These are phyloP conservation scores for Oophaga sylvatica DNA, from an alignment of 2,797 vertebrate genomes.

Conservation along the genomic window DNA sequence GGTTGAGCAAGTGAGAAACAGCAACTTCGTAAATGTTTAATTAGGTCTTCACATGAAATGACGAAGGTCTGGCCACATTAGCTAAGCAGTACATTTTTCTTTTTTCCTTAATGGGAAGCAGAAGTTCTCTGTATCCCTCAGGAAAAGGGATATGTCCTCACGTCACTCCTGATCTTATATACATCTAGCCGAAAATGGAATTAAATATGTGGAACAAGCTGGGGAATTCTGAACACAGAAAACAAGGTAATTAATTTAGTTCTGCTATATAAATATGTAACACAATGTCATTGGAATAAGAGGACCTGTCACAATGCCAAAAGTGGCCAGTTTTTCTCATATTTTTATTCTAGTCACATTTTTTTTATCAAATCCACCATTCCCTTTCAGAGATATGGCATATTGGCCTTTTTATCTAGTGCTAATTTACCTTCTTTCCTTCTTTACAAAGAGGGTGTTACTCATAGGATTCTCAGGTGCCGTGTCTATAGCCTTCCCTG, in stretches of 20 bases:
- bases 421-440: too few relatives aligned
- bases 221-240: neutral
- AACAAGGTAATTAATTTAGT: neutral
- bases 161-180: neutral
- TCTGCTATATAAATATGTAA: neutral
- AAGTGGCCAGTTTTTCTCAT: too few relatives aligned
- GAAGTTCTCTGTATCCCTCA: neutral
- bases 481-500: too few relatives aligned
- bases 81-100: neutral
- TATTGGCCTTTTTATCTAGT: too few relatives aligned
- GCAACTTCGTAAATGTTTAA: neutral
- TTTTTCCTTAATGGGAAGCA: constrained; percentile 12
- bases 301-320: too few relatives aligned
- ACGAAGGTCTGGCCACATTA: neutral
- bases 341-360: too few relatives aligned
- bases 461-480: too few relatives aligned
- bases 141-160: constrained; percentile 12
- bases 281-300: too few relatives aligned
- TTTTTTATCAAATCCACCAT: too few relatives aligned
- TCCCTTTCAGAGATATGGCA: too few relatives aligned
- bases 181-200: neutral
- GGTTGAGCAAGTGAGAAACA: neutral
- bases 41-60: neutral
- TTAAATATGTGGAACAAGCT: neutral
- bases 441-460: too few relatives aligned